A percentile compares a stretch with the other conserved stretches of the same genome.
Conservation (phyloP, 2,113 vertebrate genomes). For the Oenanthe melanoleuca region DNA sequence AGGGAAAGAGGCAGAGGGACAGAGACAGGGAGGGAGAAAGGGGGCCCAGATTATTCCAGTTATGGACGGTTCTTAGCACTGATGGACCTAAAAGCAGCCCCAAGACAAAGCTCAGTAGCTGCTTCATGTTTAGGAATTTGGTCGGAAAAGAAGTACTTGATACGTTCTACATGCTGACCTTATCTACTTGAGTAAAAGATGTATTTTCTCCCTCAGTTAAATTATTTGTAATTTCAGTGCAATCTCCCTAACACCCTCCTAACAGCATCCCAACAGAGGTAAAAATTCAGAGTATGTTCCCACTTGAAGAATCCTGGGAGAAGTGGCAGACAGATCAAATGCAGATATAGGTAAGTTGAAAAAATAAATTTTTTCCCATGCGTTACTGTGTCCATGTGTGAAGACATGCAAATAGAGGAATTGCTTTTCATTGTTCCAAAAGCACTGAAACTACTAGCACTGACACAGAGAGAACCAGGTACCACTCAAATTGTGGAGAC, state of each 20-base stretch:
- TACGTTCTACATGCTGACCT: background rate
- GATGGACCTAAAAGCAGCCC: background rate
- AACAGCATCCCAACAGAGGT: background rate
- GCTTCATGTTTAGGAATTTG: background rate
- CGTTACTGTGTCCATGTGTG: background rate
- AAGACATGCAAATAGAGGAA: background rate
- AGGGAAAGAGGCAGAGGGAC: background rate
- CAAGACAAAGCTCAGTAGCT: background rate
- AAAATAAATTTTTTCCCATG: background rate
- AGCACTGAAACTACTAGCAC: background rate
- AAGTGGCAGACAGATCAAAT: background rate
- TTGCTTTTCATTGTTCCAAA: background rate
- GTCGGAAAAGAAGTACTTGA: background rate
- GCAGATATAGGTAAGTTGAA: rapidly evolving
- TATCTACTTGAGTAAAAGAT: background rate
- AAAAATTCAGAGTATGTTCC: background rate
- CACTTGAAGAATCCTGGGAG: background rate
- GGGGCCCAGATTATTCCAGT: constrained; percentile 39
- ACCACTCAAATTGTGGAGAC: background rate
- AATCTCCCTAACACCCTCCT: background rate
- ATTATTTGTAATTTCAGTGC: background rate
- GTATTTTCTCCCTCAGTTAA: background rate
- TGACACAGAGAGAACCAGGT: background rate
- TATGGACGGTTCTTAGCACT: constrained; percentile 7
- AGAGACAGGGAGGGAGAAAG: background rate